Base-by-base conservation (phyloP, 1,140 invertebrate species). In the Aphis gossypii region DNA sequence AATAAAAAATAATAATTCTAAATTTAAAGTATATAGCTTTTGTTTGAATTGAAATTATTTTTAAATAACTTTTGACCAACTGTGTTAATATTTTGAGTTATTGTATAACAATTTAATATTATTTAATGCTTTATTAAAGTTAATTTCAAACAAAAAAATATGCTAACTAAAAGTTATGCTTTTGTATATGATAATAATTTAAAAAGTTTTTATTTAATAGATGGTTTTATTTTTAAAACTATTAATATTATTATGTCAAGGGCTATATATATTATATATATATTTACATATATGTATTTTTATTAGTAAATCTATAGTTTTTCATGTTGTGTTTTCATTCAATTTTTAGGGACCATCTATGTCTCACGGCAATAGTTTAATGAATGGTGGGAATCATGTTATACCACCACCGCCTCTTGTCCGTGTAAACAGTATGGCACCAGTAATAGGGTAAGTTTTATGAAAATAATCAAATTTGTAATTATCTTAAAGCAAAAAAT, bases 401-500 rank as follows among this genome's bases (percentile, higher is more conserved):
- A 5, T 6, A 44, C 92, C 60, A 20, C 90, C 90, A 82, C 92
- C 82, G 3, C 92, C 92, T 83, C 56, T 93, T 14, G 48, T 93
- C 1, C 76, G 92, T 30, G 38, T 21, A 23, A 0, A 30, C 14
- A 91, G 21, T 48, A 20, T 82, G 1, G 6, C 92, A 41, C 30
- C 68, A 21, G 46, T 83, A 30, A 51, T 54, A 44, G 44, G 48
- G 92, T 93, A 56, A 86, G 92, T 51, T 30, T 86, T 44, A 41
- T 51, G 18, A 9, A 30, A 68, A 30, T 30, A 68, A 68, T 68
- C 4, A 68, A 68, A 68, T 68, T 68, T 68, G 11, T 68, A n/a
- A 18, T n/a, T 14, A 46, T 8, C 18, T 56, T 20, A 35, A 35
- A 35, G 35, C 35, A 35, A 35, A 60, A 35, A 35, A 35, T 35